A percentile compares a stretch with the other conserved stretches of the same genome.
Evolutionary conservation across 2,113 vertebrate species (phyloP).

Genomic region (Megaceryle torquata): DNA sequence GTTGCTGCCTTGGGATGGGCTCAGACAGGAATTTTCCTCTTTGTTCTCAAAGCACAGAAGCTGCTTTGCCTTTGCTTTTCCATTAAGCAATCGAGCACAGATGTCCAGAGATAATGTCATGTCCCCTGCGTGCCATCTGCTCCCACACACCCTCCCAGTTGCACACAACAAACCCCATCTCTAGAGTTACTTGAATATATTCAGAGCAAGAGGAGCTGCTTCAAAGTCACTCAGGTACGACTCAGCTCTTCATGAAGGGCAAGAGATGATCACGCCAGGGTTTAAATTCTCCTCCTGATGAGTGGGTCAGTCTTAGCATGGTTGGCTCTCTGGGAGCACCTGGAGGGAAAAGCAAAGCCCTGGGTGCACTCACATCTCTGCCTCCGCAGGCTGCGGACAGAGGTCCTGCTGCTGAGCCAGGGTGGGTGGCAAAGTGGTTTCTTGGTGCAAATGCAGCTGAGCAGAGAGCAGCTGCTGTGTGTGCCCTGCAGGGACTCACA

Average conservation of each 20-base stretch:
- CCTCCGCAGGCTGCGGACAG: not conserved
- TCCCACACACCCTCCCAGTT: not conserved
- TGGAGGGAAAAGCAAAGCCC: not conserved
- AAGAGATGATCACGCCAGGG: not conserved
- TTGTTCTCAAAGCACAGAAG: not conserved
- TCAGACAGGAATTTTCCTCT: not conserved
- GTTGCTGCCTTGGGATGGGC: not conserved
- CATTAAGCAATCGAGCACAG: not conserved
- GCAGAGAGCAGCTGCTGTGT: not conserved
- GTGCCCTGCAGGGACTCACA: not conserved
- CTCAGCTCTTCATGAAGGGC: not conserved
- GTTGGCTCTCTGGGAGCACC: not conserved
- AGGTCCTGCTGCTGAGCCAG: not conserved
- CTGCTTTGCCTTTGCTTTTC: not conserved
- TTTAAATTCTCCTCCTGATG: not conserved
- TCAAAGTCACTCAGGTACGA: not conserved
- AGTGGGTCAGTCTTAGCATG: fast-evolving
- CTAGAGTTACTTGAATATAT: not conserved
- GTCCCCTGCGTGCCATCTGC: not conserved
- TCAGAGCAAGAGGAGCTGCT: not conserved
- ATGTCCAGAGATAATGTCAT: not conserved
- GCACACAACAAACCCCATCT: not conserved
- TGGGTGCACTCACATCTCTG: not conserved
- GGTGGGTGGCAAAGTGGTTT: not conserved
- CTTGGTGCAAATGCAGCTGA: not conserved